Base-by-base conservation (phyloP, 2,113 vertebrate species). In the Penelope pileata region DNA sequence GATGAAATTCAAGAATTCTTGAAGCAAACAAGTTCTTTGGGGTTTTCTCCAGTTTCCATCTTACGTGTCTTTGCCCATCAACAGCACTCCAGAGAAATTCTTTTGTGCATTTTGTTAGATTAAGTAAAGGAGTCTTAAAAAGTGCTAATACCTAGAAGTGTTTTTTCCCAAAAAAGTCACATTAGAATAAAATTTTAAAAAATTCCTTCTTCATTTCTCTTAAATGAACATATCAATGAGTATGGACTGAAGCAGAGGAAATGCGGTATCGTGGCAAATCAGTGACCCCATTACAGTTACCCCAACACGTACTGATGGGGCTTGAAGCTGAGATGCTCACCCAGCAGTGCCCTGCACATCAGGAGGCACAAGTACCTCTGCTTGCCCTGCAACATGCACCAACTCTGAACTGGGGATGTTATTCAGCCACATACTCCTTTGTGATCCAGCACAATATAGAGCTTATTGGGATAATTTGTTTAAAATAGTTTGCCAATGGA, bases 271-370 rank as follows among this genome's bases (percentile, higher is more conserved):
- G 27, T 83, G 77, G 34, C 68, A 45, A n/a, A 34, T 22, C 16
- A 64, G 36, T 40, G 36, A 24, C 50, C 32, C 30, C 24, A 1
- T 34, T 34, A 29, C 22, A 43, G 29, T 67, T 59, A 56, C 24
- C 62, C 29, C 48, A 63, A 6, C 17, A 50, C 30, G 34, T 87
- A 45, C 45, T 5, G 29, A 47, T 10, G 30, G 42, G 38, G 14
- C 24, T 15, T 13, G 74, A 34, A 32, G 0, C 0, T 51, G 43
- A 7, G 34, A 29, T 1, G 3, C 6, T 54, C 0, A 2, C 6
- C 21, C 45, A 51, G 50, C 77, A n/a, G 26, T 10, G 43, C 40
- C 60, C 32, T 36, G 17, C 34, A 29, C 32, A 29, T 30, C 60
- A 23, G 80, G 60, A 50, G n/a, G 30, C 9, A 47, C 48, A 47